phyloP scores from a whole-genome alignment of 2,797 vertebrate species.

The Pangasius sanitwongsei region DNA sequence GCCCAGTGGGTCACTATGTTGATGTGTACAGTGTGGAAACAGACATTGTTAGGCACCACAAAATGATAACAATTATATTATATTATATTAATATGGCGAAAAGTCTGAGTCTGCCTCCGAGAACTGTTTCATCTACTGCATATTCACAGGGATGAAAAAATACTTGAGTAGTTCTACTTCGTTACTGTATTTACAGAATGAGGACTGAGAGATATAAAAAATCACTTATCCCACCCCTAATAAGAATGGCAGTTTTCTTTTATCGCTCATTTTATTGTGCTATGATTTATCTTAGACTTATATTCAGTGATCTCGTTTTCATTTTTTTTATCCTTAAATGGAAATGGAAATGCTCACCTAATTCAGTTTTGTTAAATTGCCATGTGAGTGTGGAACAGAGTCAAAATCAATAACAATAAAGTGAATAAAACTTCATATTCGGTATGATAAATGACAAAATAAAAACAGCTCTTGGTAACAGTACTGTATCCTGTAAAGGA shows the following conservation, averaged over 20 bases:
- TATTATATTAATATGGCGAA: no score
- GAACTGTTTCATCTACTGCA: neutral
- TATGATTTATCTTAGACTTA: neutral
- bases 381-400: neutral
- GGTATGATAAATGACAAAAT: neutral
- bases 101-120: neutral
- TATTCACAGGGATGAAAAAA: neutral
- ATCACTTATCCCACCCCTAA: neutral
- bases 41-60: neutral
- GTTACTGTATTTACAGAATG: neutral
- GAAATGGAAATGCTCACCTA: neutral
- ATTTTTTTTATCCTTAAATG: neutral
- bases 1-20: conserved; percentile 36
- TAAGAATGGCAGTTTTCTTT: neutral
- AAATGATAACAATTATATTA: neutral
- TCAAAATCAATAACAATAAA: neutral
- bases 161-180: neutral
- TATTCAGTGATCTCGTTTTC: neutral
- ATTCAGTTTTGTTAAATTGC: neutral
- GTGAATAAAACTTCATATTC: neutral
- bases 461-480: neutral
- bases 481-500: neutral
- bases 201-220: neutral
- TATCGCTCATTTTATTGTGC: neutral
- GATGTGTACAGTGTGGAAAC: neutral